phyloP scores from a whole-genome alignment of 2,888 invertebrate genomes.

The Xestia c-nigrum region DNA sequence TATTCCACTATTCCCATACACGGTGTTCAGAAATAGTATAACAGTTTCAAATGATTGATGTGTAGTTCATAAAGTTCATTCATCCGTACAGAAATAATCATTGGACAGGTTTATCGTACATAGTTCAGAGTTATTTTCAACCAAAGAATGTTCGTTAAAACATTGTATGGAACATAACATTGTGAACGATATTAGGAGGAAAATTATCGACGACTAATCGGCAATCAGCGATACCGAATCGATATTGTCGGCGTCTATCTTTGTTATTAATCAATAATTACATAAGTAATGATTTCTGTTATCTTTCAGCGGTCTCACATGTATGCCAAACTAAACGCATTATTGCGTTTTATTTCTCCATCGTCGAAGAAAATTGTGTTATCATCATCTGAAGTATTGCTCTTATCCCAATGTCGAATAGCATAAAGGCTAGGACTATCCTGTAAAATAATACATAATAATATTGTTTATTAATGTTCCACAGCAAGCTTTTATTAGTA shows the following conservation, averaged over 20 bases:
- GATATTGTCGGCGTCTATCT: slow-evolving; percentile 10
- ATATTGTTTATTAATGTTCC: neutral
- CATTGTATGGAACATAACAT: slow-evolving; percentile 18
- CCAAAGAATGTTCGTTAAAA: slow-evolving; percentile 32
- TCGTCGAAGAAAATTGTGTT: neutral
- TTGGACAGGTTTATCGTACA: slow-evolving; percentile 27
- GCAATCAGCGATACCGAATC: neutral
- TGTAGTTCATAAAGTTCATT: slow-evolving; percentile 41
- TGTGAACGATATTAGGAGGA: slow-evolving; percentile 20
- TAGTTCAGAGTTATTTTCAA: slow-evolving; percentile 16
- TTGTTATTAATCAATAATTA: slow-evolving; percentile 33
- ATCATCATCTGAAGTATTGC: neutral
- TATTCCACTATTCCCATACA: no score
- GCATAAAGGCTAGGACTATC: neutral
- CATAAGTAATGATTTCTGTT: slow-evolving; percentile 6
- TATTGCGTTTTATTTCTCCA: neutral
- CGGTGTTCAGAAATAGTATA: slow-evolving; percentile 10
- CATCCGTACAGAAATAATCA: slow-evolving; percentile 29
- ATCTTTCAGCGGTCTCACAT: neutral
- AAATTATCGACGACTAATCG: slow-evolving; percentile 14
- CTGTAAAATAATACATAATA: neutral
- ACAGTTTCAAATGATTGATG: slow-evolving; percentile 27
- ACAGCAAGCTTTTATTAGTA: neutral
- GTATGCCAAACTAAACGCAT: neutral
- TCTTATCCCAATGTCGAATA: neutral